Conservation (phyloP, 2,888 invertebrate species). For the Leucophenga montana region DNA sequence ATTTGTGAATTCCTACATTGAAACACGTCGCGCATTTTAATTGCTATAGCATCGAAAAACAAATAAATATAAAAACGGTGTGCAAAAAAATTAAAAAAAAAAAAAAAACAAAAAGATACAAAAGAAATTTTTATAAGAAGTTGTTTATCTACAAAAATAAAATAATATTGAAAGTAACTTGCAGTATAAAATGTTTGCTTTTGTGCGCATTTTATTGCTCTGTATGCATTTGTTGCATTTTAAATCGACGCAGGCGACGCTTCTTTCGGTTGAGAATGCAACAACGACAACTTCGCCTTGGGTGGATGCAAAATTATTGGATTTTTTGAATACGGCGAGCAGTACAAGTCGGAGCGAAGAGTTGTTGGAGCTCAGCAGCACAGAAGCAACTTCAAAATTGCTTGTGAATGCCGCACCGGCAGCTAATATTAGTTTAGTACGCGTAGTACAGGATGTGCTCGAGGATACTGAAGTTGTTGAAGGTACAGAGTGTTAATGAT, state of each 20-base stretch:
- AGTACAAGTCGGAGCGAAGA: no score
- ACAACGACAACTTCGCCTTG: constrained; percentile 31
- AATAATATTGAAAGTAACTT: constrained; percentile 16
- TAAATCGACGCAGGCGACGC: constrained; percentile 49
- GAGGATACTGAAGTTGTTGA: constrained; percentile 26
- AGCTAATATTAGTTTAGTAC: not conserved
- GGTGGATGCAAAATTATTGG: constrained; percentile 38
- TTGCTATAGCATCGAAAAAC: constrained; percentile 18
- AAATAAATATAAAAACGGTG: constrained; percentile 2
- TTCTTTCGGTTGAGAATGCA: constrained; percentile 24
- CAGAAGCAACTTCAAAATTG: constrained; percentile 21
- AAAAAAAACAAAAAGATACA: constrained; percentile 6
- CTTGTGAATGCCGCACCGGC: not conserved
- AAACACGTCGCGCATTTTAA: constrained; percentile 57
- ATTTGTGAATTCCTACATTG: constrained; percentile 59
- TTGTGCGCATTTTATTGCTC: constrained; percentile 57
- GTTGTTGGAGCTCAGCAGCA: not conserved
- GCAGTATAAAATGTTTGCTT: constrained; percentile 50
- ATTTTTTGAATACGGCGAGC: no score
- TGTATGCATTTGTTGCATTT: constrained; percentile 63
- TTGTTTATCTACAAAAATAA: constrained; percentile 27
- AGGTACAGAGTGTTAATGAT: constrained; percentile 15
- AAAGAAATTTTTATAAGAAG: constrained; percentile 33
- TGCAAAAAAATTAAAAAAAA: constrained; percentile 1
- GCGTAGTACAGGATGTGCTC: not conserved